phyloP scores from a whole-genome alignment of 1,140 invertebrate species.

The Nasonia giraulti region DNA sequence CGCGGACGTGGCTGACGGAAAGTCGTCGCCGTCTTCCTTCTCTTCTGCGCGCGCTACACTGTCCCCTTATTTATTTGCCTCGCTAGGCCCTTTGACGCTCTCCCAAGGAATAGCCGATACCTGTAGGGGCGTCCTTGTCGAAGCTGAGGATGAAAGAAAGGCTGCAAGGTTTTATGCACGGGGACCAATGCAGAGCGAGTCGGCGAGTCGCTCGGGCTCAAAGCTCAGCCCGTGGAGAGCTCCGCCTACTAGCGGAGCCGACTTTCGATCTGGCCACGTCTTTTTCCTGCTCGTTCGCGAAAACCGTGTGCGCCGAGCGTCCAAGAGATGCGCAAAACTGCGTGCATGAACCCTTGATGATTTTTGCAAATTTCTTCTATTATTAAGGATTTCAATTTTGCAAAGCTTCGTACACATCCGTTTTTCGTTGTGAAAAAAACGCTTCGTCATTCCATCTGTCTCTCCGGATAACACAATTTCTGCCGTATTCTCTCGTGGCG shows the following conservation, averaged over 20 bases:
- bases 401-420: too few relatives aligned
- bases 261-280: conserved; percentile 42
- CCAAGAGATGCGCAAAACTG: not conserved
- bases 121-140: conserved; percentile 32
- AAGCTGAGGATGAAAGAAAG: conserved; percentile 36
- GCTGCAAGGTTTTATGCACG: conserved; percentile 38
- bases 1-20: conserved; percentile 69
- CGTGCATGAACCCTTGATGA: too few relatives aligned
- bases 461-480: too few relatives aligned
- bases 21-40: conserved; percentile 49
- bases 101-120: conserved; percentile 12
- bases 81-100: conserved; percentile 32
- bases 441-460: too few relatives aligned
- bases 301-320: conserved; percentile 17
- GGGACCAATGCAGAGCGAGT: conserved; percentile 60
- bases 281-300: conserved; percentile 48
- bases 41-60: conserved; percentile 31
- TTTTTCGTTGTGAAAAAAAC: not conserved
- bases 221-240: conserved; percentile 60
- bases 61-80: conserved; percentile 50
- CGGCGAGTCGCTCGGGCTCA: conserved; percentile 64
- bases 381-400: too few relatives aligned
- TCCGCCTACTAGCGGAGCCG: conserved; percentile 62
- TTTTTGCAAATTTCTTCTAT: not conserved
- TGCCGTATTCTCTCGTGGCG: not conserved